Evolutionary conservation across 2,888 invertebrate species (phyloP), one percentile per base, ranked within the genome.

Genomic region (Acleris laterana): DNA sequence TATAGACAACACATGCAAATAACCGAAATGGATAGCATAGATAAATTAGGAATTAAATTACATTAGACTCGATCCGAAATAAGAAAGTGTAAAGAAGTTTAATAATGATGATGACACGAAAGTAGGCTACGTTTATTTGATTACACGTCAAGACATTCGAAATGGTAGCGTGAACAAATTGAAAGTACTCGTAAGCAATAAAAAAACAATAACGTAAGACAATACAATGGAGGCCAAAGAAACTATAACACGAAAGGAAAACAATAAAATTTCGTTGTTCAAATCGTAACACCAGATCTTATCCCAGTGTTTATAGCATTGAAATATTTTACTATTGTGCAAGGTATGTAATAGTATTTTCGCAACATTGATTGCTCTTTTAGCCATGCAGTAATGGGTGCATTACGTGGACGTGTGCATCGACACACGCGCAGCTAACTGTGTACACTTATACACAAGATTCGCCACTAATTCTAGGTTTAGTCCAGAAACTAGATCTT

Each of bases 401-500:
- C 89, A 84, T 87, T 80, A 82, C 87, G 76, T 71, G 83, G 89
- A 85, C 87, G 71, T 73, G 69, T 64, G 65, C 81, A 77, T 77
- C 79, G 78, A 80, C 68, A 75, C 72, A 66, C 77, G 77, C 53
- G 61, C 69, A 69, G 65, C 62, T 56, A 64, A 64, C 28, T 16
- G 22, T 46, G 28, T 63, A 50, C 13, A 20, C 22, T 20, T 55
- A 38, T 19, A 38, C 38, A 48, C 22, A 58, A 51, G 20, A 19
- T 28, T 63, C 32, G 46, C n/a, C 38, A n/a, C 32, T 42, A 28
- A 25, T 28, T 50, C 52, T n/a, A 38, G 38, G 28, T 44, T 55
- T 19, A 46, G 4, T 46, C 46, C 46, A 44, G 58, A 32, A 38
- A 38, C 38, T 38, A 38, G 38, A 38, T 38, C 42, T 53, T 53